phyloP scores from a whole-genome alignment of 2,888 invertebrate species.

The Sepioteuthis lessoniana region DNA sequence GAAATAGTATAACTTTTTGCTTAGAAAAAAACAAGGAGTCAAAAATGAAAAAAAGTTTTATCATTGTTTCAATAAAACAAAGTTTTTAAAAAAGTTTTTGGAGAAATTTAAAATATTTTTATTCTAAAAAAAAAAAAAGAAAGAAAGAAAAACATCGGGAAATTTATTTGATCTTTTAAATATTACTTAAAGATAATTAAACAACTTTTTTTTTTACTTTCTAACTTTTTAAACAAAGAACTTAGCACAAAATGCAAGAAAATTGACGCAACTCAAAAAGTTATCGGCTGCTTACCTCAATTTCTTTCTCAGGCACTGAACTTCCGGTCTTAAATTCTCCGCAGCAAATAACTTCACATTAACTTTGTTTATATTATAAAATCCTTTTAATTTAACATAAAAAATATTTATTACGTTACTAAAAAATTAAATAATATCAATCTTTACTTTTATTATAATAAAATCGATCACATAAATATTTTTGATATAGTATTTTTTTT shows the following conservation, averaged over 20 bases:
- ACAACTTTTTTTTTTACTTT: neutral
- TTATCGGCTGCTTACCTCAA: slow-evolving; percentile 10
- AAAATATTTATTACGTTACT: neutral
- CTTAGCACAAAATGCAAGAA: neutral
- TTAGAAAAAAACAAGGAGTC: too few relatives aligned
- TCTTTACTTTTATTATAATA: neutral
- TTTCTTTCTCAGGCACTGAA: neutral
- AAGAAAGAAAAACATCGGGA: too few relatives aligned
- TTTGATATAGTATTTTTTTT: neutral
- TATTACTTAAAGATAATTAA: neutral
- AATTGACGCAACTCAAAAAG: slow-evolving; percentile 17
- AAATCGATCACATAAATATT: neutral
- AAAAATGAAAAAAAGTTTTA: too few relatives aligned
- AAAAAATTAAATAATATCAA: neutral
- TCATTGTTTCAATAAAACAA: too few relatives aligned
- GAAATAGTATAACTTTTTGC: too few relatives aligned
- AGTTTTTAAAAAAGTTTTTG: neutral
- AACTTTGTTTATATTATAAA: neutral
- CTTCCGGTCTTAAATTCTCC: neutral
- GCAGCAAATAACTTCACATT: neutral
- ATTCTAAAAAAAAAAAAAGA: neutral
- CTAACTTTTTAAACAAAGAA: neutral
- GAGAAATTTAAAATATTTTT: too few relatives aligned
- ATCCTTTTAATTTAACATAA: neutral
- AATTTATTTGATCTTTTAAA: neutral